These are phyloP conservation scores for Synergus japonicus DNA, from an alignment of 2,888 invertebrate species.

Conservation along the genomic window DNA sequence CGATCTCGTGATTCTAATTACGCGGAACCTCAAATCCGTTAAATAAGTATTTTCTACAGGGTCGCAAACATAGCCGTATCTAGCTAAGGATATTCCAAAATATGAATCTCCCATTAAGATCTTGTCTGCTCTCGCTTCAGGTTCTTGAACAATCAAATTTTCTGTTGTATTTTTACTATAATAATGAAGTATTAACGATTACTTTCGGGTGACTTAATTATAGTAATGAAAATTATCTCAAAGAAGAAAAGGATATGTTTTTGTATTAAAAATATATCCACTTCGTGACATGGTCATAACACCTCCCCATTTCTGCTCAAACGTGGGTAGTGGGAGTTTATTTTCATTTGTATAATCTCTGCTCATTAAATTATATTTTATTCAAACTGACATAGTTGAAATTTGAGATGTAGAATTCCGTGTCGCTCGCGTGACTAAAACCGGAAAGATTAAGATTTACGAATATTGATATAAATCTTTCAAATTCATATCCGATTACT, in stretches of 20 bases:
- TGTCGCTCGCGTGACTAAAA: constrained; percentile 10
- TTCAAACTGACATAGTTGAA: background rate
- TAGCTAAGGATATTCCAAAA: constrained; percentile 15
- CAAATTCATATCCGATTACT: constrained; percentile 15
- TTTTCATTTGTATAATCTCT: background rate
- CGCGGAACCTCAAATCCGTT: constrained; percentile 17
- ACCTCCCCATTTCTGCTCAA: background rate
- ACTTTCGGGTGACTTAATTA: background rate
- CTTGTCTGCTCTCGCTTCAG: constrained; percentile 20
- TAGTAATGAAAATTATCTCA: background rate
- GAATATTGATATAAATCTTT: background rate
- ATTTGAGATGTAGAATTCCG: constrained; percentile 12
- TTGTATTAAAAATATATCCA: background rate
- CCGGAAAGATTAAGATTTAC: background rate
- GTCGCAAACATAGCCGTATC: constrained; percentile 23
- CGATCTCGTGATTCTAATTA: constrained; percentile 28
- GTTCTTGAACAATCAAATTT: background rate
- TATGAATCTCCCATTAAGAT: constrained; percentile 27
- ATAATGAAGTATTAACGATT: background rate
- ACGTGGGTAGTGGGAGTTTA: background rate
- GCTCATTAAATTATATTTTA: background rate
- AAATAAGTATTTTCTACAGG: constrained; percentile 37
- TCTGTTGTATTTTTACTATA: too few relatives aligned
- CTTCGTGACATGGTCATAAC: background rate
- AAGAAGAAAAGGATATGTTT: background rate